Base-by-base conservation (phyloP, 2,888 invertebrate species). In the Polydrusus cervinus region DNA sequence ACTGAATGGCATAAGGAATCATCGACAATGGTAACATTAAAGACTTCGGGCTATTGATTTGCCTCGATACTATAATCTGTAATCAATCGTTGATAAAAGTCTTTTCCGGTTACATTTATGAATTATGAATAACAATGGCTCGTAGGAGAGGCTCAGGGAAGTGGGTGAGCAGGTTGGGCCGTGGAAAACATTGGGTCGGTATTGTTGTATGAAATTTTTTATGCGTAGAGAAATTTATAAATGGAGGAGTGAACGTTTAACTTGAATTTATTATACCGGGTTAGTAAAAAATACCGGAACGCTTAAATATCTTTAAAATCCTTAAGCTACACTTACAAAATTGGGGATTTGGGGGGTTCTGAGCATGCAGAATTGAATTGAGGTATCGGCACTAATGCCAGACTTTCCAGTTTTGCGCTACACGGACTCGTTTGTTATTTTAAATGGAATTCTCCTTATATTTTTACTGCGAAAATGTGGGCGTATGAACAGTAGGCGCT, bases 21-120 rank as follows among this genome's bases (percentile, higher is more conserved):
- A 71, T 51, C 64, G 66, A 75, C 75, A 75, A 75, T 75, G 67
- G 75, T 65, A 71, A 71, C 70, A 71, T 70, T 70, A 75, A 51
- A 67, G 55, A 49, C 76, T 61, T 43, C 40, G 43, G 72, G 73
- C 73, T 76, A 74, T 73, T 74, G 73, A 76, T 76, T 76, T 73
- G 72, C 68, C 20, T 40, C 61, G 61, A 67, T 65, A 68, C 72
- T 65, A 74, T 70, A 77, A 77, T 77, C 74, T 71, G 71, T 66
- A 77, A 74, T 76, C 76, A 74, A 76, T 77, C 77, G 74, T 66
- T 74, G 74, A 74, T 71, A 73, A 73, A 74, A 68, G 65, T 67
- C 25, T 77, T 71, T 77, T 77, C 74, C 76, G 74, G 77, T 74
- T 74, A 66, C 73, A 69, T 71, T 75, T 76, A 76, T 76, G 68